Base-by-base conservation (phyloP, 2,797 vertebrate species). In the Numenius phaeopus region DNA sequence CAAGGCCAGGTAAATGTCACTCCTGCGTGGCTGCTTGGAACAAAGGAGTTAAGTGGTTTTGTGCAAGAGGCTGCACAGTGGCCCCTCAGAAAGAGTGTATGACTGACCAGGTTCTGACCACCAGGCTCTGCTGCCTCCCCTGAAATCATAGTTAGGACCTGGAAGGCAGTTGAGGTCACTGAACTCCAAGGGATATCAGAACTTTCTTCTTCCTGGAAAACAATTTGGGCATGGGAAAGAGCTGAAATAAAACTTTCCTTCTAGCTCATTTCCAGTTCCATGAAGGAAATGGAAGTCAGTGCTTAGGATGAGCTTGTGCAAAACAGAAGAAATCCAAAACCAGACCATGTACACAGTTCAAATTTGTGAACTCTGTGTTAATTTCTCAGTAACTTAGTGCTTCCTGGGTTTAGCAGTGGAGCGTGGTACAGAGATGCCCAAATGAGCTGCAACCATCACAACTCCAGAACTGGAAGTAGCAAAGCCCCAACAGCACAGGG, bases 281-380 rank as follows among this genome's bases (percentile, higher is more conserved):
- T 9, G 8, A 21, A 69, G 39, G 46, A 81, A 87, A 94, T 11
- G 3, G 59, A 90, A 59, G 34, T 62, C 81, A 71, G 39, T 5
- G 40, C 76, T 59, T 65, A 65, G 29, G 24, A 86, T 0, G 0
- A 90, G 52, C n/a, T 87, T 85, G n/a, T 47, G n/a, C 37, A 81
- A 73, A 96, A 89, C 50, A 78, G 69, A 88, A 81, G 71, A 95
- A 89, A 91, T 44, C 27, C 58, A 82, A 93, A 97, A 81, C 34
- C 44, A 85, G 61, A 86, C 39, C 34, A 50, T 9, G 23, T 54
- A 96, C 58, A 57, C 23, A 79, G 69, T 42, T 83, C 58, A 89
- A 77, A 89, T 76, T 32, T 29, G 50, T 78, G 72, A 89, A 32
- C 24, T 46, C 29, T 23, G 10, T 88, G 15, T 59, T 79, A 52